Base-by-base conservation (phyloP, 2,888 invertebrate species). In the Coenonympha arcania region DNA sequence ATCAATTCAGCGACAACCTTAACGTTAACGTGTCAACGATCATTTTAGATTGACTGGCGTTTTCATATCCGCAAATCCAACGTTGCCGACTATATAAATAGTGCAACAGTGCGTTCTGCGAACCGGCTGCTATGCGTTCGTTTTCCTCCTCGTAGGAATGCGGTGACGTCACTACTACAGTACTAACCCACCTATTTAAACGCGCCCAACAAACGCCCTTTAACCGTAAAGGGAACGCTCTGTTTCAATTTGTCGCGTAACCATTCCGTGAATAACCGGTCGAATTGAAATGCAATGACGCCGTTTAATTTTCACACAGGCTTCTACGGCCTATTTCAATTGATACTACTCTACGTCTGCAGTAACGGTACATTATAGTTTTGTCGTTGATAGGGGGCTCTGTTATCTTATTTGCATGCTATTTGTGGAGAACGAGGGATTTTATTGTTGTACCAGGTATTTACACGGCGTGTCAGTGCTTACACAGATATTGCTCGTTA, bases 121-220 rank as follows among this genome's bases (percentile, higher is more conserved):
- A 83, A 83, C 66, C 65, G 70, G 63, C 66, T 68, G 65, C 37
- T 37, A 37, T 37, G 37, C 73, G 72, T 74, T 67, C 73, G 65
- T 84, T 84, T 85, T 84, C 84, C 84, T 84, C 76, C 63, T 76
- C 65, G 60, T 66, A 69, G 82, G 84, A 81, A 85, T 85, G 82
- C 66, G 70, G 61, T 79, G 79, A 82, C 81, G 82, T 83, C 80
- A 82, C 60, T 62, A 55, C 28, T 11, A n/a, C 5, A 28, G 11
- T 11, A 28, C 55, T 61, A 59, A 57, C 55, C 60, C 43, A 55
- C 59, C 53, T 49, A 56, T 57, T 62, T 41, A 45, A 59, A 57
- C 48, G 46, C 33, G 19, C 43, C 50, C 28, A 42, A 45, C 49
- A 31, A 39, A 37, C 49, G 20, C 46, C 40, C 34, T 45, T n/a